Evolutionary conservation across 2,888 invertebrate species (phyloP).

Genomic region (Apodemia zela): DNA sequence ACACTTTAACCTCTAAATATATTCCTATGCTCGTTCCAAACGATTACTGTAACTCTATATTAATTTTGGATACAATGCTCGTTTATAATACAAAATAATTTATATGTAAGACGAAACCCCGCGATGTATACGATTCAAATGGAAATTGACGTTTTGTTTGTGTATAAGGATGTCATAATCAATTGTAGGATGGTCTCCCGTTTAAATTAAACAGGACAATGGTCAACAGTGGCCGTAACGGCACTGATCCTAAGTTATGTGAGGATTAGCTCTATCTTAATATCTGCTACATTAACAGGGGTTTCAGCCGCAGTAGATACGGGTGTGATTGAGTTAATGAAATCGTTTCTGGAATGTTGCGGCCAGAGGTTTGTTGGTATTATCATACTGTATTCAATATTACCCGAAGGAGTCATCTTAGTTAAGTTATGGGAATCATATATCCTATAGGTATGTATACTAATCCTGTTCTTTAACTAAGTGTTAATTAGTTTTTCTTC

Average conservation of each 20-base stretch:
- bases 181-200: constrained; percentile 54
- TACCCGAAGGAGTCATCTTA: constrained; percentile 14
- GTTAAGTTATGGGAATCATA: neutral
- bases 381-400: constrained; percentile 16
- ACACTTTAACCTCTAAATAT: constrained; percentile 32
- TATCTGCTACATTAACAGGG: constrained; percentile 63
- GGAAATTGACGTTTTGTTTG: constrained; percentile 9
- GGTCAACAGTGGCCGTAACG: constrained; percentile 68
- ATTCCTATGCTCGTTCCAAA: constrained; percentile 14
- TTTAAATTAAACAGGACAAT: constrained; percentile 79
- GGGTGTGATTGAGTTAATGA: constrained; percentile 39
- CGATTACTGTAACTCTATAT: neutral
- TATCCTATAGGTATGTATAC: neutral
- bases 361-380: constrained; percentile 2
- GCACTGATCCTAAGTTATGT: constrained; percentile 76
- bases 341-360: constrained; percentile 32
- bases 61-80: constrained; percentile 30
- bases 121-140: constrained; percentile 28
- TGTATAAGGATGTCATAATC: constrained; percentile 56
- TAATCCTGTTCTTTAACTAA: neutral
- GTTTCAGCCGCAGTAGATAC: constrained; percentile 35
- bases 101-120: constrained; percentile 1
- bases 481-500: too few relatives aligned
- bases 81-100: neutral
- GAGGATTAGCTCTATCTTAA: constrained; percentile 77